These are phyloP conservation scores for Octopus sinensis DNA, from an alignment of 1,140 invertebrate genomes.

Conservation along the genomic window DNA sequence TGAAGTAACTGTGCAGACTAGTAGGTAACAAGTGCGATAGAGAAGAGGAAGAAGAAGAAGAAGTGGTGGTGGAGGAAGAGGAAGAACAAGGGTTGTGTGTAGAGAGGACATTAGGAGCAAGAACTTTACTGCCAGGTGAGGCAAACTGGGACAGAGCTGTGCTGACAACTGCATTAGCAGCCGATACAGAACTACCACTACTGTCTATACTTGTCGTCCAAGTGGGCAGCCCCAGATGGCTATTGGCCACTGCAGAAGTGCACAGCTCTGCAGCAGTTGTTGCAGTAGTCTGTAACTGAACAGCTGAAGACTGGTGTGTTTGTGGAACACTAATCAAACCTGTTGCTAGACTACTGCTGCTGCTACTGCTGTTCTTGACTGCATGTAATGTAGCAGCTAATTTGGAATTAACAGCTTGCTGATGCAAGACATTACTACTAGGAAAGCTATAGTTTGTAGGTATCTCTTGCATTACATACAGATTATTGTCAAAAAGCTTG, in stretches of 20 bases:
- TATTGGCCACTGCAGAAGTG: not conserved
- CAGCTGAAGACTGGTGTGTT: not conserved
- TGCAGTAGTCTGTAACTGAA: not conserved
- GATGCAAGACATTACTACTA: not conserved
- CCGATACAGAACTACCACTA: not conserved
- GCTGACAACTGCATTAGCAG: not conserved
- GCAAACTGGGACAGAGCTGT: not conserved
- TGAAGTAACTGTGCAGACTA: constrained; percentile 11
- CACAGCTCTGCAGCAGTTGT: not conserved
- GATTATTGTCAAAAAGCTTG: not conserved
- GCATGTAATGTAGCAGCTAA: not conserved
- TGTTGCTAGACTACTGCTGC: not conserved
- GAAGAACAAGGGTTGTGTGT: not conserved
- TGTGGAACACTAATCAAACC: not conserved
- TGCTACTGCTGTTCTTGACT: too few relatives aligned
- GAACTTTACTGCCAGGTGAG: not conserved
- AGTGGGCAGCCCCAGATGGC: not conserved
- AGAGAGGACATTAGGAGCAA: constrained; percentile 2
- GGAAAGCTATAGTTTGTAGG: not conserved
- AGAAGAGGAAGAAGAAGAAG: not conserved
- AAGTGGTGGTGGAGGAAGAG: not conserved
- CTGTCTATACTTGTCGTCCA: not conserved
- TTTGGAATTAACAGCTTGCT: not conserved
- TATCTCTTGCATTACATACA: constrained; percentile 1
- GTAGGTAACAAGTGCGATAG: not conserved